These are phyloP conservation scores for Rhinolophus ferrumequinum DNA, from an alignment of 2,113 vertebrate genomes.

Conservation along the genomic window DNA sequence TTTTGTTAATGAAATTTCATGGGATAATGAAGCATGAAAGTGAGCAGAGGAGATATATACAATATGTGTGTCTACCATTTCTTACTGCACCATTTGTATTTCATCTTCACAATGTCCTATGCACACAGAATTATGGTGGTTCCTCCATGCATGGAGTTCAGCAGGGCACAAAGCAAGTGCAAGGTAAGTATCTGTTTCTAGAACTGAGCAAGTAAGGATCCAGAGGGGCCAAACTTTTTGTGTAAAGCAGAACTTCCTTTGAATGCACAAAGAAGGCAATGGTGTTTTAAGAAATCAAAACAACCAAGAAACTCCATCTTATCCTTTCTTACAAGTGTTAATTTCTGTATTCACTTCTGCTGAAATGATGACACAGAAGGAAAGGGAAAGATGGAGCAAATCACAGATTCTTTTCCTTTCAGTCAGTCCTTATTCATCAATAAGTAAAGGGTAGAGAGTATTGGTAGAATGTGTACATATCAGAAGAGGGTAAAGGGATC, in stretches of 20 bases:
- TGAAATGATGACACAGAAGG: not conserved
- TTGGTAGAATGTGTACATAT: not conserved
- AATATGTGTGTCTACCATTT: accelerated
- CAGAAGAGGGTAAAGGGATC: no score
- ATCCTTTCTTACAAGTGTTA: not conserved
- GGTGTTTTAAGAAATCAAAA: not conserved
- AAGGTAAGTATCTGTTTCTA: not conserved
- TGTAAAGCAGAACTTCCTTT: not conserved
- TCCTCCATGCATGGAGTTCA: not conserved
- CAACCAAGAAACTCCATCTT: not conserved
- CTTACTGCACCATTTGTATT: no score
- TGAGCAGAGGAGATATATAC: not conserved
- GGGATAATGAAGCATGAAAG: not conserved
- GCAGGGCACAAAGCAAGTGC: not conserved
- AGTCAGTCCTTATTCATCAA: not conserved
- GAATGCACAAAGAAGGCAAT: not conserved
- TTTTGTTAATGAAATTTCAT: not conserved
- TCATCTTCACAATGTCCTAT: not conserved
- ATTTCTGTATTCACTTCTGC: not conserved
- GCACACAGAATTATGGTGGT: not conserved
- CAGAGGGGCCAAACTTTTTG: not conserved
- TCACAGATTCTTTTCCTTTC: not conserved
- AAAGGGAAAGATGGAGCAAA: not conserved
- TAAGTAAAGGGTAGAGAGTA: not conserved
- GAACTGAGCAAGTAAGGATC: not conserved